A percentile compares a stretch with the other conserved stretches of the same genome.
These are phyloP conservation scores for Lycodopsis pacificus DNA, from an alignment of 2,797 vertebrate genomes.

Conservation along the genomic window DNA sequence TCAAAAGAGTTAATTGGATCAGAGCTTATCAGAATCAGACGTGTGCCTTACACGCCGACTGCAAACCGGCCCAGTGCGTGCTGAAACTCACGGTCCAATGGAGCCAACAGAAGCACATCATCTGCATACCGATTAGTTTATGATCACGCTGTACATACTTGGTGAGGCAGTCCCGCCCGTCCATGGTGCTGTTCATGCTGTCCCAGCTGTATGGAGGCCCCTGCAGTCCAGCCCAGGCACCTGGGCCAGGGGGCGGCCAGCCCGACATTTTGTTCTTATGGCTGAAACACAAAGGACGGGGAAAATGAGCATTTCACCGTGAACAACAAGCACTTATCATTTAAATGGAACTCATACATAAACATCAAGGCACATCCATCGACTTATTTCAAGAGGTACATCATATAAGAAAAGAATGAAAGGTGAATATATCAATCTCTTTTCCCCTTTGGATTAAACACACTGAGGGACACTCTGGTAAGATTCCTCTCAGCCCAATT, in stretches of 20 bases:
- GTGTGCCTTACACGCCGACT: not conserved
- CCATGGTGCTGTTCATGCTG: constrained; percentile 81
- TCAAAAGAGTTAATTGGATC: constrained; percentile 3
- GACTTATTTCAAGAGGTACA: not conserved
- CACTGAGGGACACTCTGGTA: constrained; percentile 4
- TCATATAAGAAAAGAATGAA: constrained; percentile 10
- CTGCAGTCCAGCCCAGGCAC: constrained; percentile 92
- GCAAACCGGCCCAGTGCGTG: no score
- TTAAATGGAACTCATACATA: constrained; percentile 10
- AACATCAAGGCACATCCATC: not conserved
- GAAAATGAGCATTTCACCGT: not conserved
- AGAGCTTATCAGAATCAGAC: constrained; percentile 5
- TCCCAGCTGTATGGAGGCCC: constrained; percentile 95
- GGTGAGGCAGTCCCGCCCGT: constrained; percentile 90
- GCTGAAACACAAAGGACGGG: constrained; percentile 76
- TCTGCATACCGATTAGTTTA: not conserved
- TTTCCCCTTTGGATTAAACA: not conserved
- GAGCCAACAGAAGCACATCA: no score
- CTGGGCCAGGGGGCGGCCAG: constrained; percentile 92
- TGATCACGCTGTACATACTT: constrained; percentile 79
- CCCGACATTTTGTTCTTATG: constrained; percentile 95
- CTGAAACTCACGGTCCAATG: no score
- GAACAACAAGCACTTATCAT: not conserved
- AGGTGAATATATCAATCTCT: constrained; percentile 5
- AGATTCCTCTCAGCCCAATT: constrained; percentile 57